Evolutionary conservation across 2,113 vertebrate species (phyloP).

Genomic region (Phainopepla nitens): DNA sequence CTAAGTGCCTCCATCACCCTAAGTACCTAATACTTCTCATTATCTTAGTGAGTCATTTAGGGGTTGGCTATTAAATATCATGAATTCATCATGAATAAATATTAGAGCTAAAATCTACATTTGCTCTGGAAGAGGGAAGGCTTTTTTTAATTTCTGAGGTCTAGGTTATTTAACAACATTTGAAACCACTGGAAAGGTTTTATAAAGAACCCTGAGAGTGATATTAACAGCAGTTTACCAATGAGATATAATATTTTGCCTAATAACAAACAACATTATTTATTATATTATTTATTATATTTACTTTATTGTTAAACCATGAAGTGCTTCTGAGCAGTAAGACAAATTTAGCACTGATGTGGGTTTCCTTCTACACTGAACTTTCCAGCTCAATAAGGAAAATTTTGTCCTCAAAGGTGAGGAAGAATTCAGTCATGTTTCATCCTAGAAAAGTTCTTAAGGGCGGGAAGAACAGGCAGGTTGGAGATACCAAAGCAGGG

Average conservation of each 20-base stretch:
- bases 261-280: not conserved
- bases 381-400: not conserved
- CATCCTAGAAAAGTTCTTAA: not conserved
- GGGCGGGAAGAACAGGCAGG: not conserved
- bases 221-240: not conserved
- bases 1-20: slow-evolving; percentile 28
- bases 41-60: slow-evolving; percentile 29
- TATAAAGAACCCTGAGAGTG: not conserved
- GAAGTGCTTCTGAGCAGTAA: not conserved
- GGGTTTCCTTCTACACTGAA: not conserved
- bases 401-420: not conserved
- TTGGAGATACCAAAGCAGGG: rapidly evolving
- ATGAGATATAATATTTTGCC: not conserved
- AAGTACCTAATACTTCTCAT: slow-evolving; percentile 46
- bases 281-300: not conserved
- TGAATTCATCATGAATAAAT: slow-evolving; percentile 55
- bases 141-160: slow-evolving; percentile 10
- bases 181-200: not conserved
- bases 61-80: not conserved
- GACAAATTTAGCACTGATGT: not conserved
- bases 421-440: not conserved
- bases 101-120: slow-evolving; percentile 20
- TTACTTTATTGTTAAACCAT: not conserved
- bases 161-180: not conserved
- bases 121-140: slow-evolving; percentile 7